A percentile compares a stretch with the other conserved stretches of the same genome.
Conservation (phyloP, 1,140 invertebrate genomes). For the Arctopsyche grandis region DNA sequence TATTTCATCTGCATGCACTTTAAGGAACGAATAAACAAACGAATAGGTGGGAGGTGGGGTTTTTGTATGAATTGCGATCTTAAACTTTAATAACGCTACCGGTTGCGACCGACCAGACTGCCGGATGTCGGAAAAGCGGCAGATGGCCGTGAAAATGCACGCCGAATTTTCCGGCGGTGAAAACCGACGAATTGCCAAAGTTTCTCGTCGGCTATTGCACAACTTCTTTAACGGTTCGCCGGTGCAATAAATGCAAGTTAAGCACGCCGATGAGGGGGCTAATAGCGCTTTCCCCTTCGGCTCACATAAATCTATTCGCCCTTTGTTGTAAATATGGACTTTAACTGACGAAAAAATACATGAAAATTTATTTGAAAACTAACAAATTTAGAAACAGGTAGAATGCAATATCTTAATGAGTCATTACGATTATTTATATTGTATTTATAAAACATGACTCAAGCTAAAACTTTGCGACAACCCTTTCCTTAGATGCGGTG, state of each 20-base stretch:
- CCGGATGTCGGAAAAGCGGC: slow-evolving; percentile 43
- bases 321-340: not conserved
- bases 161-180: slow-evolving; percentile 28
- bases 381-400: too few relatives aligned
- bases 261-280: slow-evolving; percentile 21
- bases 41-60: not conserved
- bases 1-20: not conserved
- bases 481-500: too few relatives aligned
- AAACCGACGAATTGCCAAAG: slow-evolving; percentile 5
- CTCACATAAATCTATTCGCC: slow-evolving; percentile 38
- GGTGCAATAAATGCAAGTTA: slow-evolving; percentile 46
- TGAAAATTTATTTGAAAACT: too few relatives aligned
- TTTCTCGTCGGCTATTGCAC: slow-evolving; percentile 37
- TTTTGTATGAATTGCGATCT: too few relatives aligned
- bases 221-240: slow-evolving; percentile 38
- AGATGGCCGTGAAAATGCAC: slow-evolving; percentile 22
- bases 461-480: too few relatives aligned
- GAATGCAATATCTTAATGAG: too few relatives aligned
- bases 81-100: slow-evolving; percentile 45
- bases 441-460: too few relatives aligned
- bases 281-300: slow-evolving; percentile 14
- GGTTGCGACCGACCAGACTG: slow-evolving; percentile 44
- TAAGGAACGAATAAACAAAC: not conserved
- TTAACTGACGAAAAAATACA: too few relatives aligned
- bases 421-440: too few relatives aligned